Conservation (phyloP, 2,113 vertebrate species). For the Ptyas mucosa region DNA sequence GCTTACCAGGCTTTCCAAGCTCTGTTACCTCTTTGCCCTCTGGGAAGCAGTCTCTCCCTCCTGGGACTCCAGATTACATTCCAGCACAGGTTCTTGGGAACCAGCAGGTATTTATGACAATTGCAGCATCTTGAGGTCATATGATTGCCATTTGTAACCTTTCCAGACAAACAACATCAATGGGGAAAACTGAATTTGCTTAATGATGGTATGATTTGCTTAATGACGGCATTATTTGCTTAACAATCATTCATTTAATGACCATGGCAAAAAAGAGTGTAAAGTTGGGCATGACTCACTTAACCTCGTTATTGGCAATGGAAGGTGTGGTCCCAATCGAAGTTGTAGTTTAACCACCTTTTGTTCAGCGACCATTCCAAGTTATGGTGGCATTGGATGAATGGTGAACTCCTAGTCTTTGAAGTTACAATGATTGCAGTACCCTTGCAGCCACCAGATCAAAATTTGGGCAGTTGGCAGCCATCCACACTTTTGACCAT, state of each 20-base stretch:
- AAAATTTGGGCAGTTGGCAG: background rate
- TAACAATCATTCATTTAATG: background rate
- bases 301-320: background rate
- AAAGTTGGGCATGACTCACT: background rate
- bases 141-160: background rate
- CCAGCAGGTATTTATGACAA: background rate
- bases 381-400: background rate
- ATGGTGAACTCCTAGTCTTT: background rate
- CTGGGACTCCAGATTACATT: background rate
- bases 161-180: background rate
- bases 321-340: background rate
- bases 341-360: background rate
- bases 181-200: background rate
- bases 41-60: background rate
- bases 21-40: background rate
- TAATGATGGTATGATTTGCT: background rate
- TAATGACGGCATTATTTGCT: background rate
- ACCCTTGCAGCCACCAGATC: background rate
- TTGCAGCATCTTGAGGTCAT: background rate
- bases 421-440: background rate
- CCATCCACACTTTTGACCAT: background rate
- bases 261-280: background rate
- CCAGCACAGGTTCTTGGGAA: background rate
- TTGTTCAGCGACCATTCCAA: background rate
- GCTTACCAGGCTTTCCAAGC: background rate